A percentile compares a stretch with the other conserved stretches of the same genome.
Conservation (phyloP, 1,140 invertebrate genomes). For the Idris sp. region DNA sequence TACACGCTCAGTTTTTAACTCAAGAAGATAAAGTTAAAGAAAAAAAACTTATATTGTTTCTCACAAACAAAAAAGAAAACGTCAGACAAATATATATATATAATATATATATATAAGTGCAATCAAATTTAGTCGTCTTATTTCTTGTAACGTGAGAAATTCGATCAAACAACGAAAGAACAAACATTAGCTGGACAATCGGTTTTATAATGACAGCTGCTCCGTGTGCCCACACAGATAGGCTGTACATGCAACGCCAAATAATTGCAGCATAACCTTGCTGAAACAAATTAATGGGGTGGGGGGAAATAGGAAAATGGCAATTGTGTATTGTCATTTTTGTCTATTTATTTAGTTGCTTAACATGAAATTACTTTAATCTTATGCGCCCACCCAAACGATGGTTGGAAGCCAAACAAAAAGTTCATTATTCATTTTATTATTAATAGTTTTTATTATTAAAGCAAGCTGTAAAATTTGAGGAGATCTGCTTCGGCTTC, state of each 20-base stretch:
- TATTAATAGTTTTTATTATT: no score
- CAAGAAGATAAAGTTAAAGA: conserved; percentile 7
- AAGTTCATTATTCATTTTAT: conserved; percentile 65
- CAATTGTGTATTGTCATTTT: conserved; percentile 29
- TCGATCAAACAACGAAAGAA: conserved; percentile 37
- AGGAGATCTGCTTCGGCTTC: conserved; percentile 73
- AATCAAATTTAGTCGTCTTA: conserved; percentile 41
- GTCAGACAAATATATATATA: conserved; percentile 31
- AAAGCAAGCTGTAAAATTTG: conserved; percentile 74
- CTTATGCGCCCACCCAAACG: conserved; percentile 12
- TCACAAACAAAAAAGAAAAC: conserved; percentile 55
- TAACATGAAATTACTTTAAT: conserved; percentile 36
- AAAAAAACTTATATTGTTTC: no score
- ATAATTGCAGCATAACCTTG: conserved; percentile 75
- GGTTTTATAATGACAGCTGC: conserved; percentile 73
- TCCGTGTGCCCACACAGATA: conserved; percentile 76
- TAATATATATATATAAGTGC: conserved; percentile 10
- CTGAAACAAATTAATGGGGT: conserved; percentile 77
- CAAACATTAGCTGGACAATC: conserved; percentile 52
- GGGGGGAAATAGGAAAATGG: conserved; percentile 63
- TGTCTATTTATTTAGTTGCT: conserved; percentile 31
- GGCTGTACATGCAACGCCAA: conserved; percentile 78
- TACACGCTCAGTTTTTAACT: conserved; percentile 4
- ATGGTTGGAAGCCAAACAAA: conserved; percentile 65
- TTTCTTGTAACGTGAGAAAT: conserved; percentile 52